Conservation (phyloP, 1,140 invertebrate genomes). For the Drosophila mauritiana region DNA sequence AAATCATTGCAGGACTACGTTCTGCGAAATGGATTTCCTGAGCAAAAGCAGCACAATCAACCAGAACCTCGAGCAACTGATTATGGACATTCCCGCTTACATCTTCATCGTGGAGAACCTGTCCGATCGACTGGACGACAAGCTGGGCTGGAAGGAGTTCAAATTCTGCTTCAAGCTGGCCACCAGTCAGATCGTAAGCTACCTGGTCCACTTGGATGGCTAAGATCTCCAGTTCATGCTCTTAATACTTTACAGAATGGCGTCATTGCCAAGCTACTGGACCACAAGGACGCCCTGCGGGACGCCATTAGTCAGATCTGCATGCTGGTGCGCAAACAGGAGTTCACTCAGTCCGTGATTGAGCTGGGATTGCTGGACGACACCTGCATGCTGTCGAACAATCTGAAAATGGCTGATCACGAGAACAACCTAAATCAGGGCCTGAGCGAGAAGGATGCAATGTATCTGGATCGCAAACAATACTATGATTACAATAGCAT, state of each 20-base stretch:
- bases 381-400: constrained; percentile 52
- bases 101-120: constrained; percentile 87
- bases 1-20: constrained; percentile 85
- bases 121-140: constrained; percentile 87
- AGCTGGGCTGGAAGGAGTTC: constrained; percentile 89
- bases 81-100: constrained; percentile 88
- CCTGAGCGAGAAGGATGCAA: constrained; percentile 21
- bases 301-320: constrained; percentile 85
- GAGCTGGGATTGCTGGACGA: constrained; percentile 86
- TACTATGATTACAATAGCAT: constrained; percentile 74
- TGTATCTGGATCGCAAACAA: constrained; percentile 46
- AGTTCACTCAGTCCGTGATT: constrained; percentile 87
- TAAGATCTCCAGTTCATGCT: background rate
- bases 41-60: constrained; percentile 87
- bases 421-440: constrained; percentile 64
- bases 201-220: background rate
- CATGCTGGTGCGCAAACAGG: constrained; percentile 87
- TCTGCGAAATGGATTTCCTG: constrained; percentile 86
- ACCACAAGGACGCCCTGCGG: constrained; percentile 85
- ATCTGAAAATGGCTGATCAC: constrained; percentile 56
- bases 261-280: constrained; percentile 86
- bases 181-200: constrained; percentile 88
- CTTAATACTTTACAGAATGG: constrained; percentile 84
- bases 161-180: constrained; percentile 89
- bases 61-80: constrained; percentile 87